Evolutionary conservation across 2,113 vertebrate genomes (phyloP).

Genomic region (Dicerorhinus sumatrensis): DNA sequence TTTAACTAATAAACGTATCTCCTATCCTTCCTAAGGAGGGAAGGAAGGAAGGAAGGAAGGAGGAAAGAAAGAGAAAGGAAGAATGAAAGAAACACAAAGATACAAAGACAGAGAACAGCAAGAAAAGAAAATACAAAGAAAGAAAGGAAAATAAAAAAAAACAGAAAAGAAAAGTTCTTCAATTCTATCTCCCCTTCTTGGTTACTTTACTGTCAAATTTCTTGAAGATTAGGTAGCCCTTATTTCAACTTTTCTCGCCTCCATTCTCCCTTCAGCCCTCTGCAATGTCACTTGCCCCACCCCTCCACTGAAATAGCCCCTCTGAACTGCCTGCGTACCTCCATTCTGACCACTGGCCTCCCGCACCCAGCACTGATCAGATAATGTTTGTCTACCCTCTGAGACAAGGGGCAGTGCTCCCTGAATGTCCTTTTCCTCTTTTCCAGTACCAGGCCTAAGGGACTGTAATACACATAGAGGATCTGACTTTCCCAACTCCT

Average conservation of each 20-base stretch:
- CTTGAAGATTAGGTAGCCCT: rapidly evolving
- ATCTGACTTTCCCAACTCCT: too few species aligned
- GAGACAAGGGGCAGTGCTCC: neutral
- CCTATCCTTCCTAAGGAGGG: neutral
- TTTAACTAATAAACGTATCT: neutral
- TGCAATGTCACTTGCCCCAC: too few species aligned
- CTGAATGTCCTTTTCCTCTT: neutral
- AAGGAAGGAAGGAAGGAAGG: too few species aligned
- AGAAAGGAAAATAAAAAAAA: neutral
- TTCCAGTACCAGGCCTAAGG: neutral
- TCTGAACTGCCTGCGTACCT: neutral
- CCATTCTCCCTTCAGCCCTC: rapidly evolving
- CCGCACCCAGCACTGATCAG: too few species aligned
- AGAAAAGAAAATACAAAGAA: neutral
- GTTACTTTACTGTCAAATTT: neutral
- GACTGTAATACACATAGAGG: rapidly evolving
- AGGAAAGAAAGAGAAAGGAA: rapidly evolving
- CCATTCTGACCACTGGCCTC: too few species aligned
- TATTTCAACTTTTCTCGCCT: rapidly evolving
- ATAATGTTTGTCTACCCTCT: rapidly evolving
- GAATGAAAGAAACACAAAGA: neutral
- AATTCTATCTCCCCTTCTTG: neutral
- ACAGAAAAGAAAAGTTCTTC: neutral
- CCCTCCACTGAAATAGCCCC: neutral
- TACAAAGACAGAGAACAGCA: neutral